Percentiles rank a stretch among this genome's conserved stretches.
phyloP scores from a whole-genome alignment of 2,888 invertebrate genomes.

The Sarcophaga subvicina region DNA sequence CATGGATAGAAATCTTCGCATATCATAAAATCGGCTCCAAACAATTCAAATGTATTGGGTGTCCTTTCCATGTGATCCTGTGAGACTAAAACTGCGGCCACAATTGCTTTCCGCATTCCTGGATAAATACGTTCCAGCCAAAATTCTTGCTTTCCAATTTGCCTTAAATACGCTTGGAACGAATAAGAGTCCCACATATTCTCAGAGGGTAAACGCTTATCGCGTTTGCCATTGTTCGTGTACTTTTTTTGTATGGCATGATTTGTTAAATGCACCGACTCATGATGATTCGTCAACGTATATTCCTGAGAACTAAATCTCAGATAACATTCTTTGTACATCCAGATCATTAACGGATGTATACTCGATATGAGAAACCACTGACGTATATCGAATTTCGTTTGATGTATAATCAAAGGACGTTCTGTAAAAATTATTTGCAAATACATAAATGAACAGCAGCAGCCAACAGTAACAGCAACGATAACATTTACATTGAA shows the following conservation, averaged over 20 bases:
- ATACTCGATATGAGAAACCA: constrained; percentile 97
- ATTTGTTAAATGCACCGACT: constrained; percentile 96
- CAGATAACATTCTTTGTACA: constrained; percentile 96
- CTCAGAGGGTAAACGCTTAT: constrained; percentile 91
- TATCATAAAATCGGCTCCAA: constrained; percentile 97
- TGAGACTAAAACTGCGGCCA: constrained; percentile 92
- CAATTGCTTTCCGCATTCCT: constrained; percentile 89
- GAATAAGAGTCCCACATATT: constrained; percentile 98
- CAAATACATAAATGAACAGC: no score
- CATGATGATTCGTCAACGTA: constrained; percentile 93
- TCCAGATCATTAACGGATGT: constrained; percentile 95
- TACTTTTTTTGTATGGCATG: constrained; percentile 96
- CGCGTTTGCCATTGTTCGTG: constrained; percentile 85
- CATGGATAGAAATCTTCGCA: constrained; percentile 94
- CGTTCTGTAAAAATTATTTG: constrained; percentile 85
- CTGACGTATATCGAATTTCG: constrained; percentile 97
- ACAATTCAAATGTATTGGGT: constrained; percentile 94
- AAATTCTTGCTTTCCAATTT: constrained; percentile 88
- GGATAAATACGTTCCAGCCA: constrained; percentile 94
- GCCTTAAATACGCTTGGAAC: constrained; percentile 84
- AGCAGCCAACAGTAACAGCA: no score
- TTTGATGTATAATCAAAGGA: constrained; percentile 93
- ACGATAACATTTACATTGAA: background rate
- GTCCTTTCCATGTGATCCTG: constrained; percentile 91
- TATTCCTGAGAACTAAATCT: constrained; percentile 96